phyloP scores from a whole-genome alignment of 2,113 vertebrate genomes.

The Cochlearius cochlearius region DNA sequence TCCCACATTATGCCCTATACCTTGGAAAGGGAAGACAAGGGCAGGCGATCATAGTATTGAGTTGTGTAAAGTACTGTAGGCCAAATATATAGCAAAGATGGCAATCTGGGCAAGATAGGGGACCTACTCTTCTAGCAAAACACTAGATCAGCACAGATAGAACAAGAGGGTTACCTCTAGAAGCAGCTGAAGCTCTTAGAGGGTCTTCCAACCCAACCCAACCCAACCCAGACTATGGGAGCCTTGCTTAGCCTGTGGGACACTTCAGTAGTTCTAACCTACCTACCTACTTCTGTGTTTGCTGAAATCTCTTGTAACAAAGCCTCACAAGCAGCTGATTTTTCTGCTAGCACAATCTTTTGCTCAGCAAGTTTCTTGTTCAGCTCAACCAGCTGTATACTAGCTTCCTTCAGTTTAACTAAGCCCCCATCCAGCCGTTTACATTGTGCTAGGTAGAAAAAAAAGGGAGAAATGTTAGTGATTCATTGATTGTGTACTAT shows the following conservation, averaged over 20 bases:
- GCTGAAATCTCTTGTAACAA: slow-evolving; percentile 84
- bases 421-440: slow-evolving; percentile 89
- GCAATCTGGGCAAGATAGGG: not conserved
- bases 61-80: not conserved
- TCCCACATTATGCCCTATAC: not conserved
- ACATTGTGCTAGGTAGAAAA: slow-evolving; percentile 81
- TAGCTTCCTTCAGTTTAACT: slow-evolving; percentile 92
- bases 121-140: not conserved
- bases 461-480: not conserved
- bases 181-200: not conserved
- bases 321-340: slow-evolving; percentile 85
- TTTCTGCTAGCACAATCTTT: slow-evolving; percentile 88
- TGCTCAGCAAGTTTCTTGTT: slow-evolving; percentile 91
- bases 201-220: not conserved
- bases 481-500: not conserved
- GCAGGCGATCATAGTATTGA: not conserved
- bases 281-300: slow-evolving; percentile 86
- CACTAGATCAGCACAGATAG: not conserved
- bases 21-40: not conserved
- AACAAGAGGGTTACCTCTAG: not conserved
- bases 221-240: not conserved
- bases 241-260: not conserved
- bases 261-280: not conserved
- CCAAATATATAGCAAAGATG: not conserved
- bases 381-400: slow-evolving; percentile 87